Evolutionary conservation across 2,888 invertebrate genomes (phyloP).

Genomic region (Creontiades dilutus): DNA sequence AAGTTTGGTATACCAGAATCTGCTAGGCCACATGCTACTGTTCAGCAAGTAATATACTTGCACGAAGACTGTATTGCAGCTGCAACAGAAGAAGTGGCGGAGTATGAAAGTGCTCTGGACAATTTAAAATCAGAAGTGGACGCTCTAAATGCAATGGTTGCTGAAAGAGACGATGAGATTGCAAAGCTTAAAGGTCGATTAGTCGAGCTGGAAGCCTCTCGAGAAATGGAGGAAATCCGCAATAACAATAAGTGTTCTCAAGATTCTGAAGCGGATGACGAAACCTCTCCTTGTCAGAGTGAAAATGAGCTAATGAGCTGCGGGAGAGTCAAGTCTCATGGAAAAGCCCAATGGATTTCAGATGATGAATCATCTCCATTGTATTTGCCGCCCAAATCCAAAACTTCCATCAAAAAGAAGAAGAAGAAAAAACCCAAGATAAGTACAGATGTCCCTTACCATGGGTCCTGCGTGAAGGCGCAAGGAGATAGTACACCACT

Average conservation of each 20-base stretch:
- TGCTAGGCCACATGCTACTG: not conserved
- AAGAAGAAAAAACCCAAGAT: not conserved
- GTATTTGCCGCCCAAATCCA: not conserved
- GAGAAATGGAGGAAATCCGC: not conserved
- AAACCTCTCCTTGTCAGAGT: not conserved
- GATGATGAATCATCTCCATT: slow-evolving; percentile 1
- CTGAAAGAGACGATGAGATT: not conserved
- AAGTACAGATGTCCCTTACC: not conserved
- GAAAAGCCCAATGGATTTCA: not conserved
- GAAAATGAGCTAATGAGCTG: not conserved
- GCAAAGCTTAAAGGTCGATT: not conserved
- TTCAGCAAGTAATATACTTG: not conserved
- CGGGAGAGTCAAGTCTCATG: not conserved
- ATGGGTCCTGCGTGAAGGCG: not conserved
- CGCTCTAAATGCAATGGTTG: not conserved
- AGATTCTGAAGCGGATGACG: not conserved
- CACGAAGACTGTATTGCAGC: not conserved
- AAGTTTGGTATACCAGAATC: not conserved
- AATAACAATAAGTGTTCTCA: not conserved
- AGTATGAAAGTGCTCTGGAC: not conserved
- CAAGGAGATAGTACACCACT: no score
- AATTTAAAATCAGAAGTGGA: not conserved
- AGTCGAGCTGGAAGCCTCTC: not conserved
- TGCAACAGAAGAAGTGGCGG: slow-evolving; percentile 25
- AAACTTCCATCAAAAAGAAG: slow-evolving; percentile 31